Conservation (phyloP, 2,113 vertebrate species). For the Mohoua ochrocephala region DNA sequence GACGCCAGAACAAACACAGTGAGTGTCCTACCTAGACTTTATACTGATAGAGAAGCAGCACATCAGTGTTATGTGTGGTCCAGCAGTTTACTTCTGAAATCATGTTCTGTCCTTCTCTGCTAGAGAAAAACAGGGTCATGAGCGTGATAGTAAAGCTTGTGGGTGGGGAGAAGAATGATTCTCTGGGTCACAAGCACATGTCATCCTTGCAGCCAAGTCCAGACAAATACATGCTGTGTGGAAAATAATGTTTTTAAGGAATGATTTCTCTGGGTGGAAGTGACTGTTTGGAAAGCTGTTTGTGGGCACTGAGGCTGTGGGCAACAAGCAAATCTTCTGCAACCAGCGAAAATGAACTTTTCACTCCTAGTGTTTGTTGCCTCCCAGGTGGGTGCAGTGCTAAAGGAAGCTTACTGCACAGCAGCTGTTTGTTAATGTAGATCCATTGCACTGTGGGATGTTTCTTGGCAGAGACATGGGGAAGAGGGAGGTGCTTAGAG, state of each 20-base stretch:
- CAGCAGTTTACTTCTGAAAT: neutral
- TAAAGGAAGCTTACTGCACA: neutral
- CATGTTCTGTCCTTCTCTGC: neutral
- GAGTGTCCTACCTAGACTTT: slow-evolving; percentile 19
- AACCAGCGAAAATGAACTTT: neutral
- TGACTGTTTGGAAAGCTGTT: neutral
- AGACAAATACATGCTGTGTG: neutral
- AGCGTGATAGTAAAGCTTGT: neutral
- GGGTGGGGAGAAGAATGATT: neutral
- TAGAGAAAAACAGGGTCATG: neutral
- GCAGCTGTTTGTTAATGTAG: neutral
- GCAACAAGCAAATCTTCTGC: neutral
- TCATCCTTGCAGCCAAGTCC: neutral
- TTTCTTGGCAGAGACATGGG: neutral
- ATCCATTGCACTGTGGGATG: neutral
- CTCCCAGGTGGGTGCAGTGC: neutral
- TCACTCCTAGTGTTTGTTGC: neutral
- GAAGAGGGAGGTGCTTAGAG: neutral
- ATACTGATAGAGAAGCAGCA: neutral
- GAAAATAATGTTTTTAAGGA: neutral
- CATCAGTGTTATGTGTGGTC: neutral
- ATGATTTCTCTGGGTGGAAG: neutral
- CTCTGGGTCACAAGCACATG: neutral
- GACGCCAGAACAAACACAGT: slow-evolving; percentile 78
- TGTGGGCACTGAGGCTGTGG: neutral